Percentiles rank a stretch among this genome's conserved stretches.
Conservation (phyloP, 2,888 invertebrate species). For the Nomada hirtipes region DNA sequence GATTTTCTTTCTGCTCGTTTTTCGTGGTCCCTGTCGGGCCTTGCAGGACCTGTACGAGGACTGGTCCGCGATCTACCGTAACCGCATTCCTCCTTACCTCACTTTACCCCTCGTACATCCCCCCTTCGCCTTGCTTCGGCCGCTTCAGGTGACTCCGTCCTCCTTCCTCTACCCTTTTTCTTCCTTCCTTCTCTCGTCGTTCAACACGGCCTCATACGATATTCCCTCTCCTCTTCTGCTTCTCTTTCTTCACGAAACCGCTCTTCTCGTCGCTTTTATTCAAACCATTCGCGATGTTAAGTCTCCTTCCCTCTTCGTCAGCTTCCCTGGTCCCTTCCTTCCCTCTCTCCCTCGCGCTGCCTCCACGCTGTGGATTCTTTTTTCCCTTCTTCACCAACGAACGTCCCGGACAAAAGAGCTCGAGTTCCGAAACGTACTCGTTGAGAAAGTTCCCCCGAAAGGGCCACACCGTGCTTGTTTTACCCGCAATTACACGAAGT, state of each 20-base stretch:
- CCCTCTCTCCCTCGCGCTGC: conserved; percentile 8
- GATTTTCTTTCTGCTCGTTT: conserved; percentile 66
- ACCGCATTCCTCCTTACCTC: conserved; percentile 79
- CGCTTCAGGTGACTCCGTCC: conserved; percentile 47
- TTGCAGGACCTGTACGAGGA: conserved; percentile 71
- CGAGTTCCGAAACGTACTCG: conserved; percentile 52
- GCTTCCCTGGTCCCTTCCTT: conserved; percentile 11
- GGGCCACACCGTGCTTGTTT: conserved; percentile 49
- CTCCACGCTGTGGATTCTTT: conserved; percentile 23
- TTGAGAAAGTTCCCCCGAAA: conserved; percentile 28
- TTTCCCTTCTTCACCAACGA: conserved; percentile 21
- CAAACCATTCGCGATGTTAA: conserved; percentile 43
- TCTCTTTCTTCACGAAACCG: conserved; percentile 29
- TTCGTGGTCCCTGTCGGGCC: conserved; percentile 68
- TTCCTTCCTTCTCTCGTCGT: conserved; percentile 36
- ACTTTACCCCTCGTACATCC: conserved; percentile 59
- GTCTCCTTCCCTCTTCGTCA: conserved; percentile 43
- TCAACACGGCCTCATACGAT: background rate
- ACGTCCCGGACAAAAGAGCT: conserved; percentile 58
- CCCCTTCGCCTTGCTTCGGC: conserved; percentile 40
- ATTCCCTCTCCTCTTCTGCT: background rate
- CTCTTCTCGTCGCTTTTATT: conserved; percentile 56
- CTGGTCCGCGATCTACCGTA: conserved; percentile 81
- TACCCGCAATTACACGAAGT: conserved; percentile 63
- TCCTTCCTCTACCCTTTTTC: conserved; percentile 8